Percentiles rank a stretch among this genome's conserved stretches.
Evolutionary conservation across 2,797 vertebrate genomes (phyloP).

Genomic region (Coregonus suidteri): DNA sequence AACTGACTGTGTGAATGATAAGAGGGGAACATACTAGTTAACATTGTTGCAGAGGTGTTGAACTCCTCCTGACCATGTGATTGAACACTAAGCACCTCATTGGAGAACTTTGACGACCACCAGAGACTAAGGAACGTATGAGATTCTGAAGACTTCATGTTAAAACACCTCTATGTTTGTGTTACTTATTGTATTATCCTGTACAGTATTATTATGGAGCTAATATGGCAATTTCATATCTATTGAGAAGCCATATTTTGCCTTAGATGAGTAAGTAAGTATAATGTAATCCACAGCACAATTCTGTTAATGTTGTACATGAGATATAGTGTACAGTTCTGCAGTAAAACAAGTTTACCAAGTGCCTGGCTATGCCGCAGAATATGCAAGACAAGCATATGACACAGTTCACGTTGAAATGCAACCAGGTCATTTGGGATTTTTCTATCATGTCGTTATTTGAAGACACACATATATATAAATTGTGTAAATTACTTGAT

Average conservation of each 20-base stretch:
- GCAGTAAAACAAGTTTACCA: constrained; percentile 56
- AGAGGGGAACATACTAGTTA: neutral
- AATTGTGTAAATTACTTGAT: constrained; percentile 49
- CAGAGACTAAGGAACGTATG: neutral
- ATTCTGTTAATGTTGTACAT: constrained; percentile 42
- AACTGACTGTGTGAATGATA: neutral
- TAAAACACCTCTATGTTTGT: constrained; percentile 20
- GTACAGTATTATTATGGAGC: constrained; percentile 56
- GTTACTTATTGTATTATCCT: constrained; percentile 37
- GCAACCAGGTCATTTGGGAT: constrained; percentile 36
- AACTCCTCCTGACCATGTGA: constrained; percentile 17
- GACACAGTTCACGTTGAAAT: constrained; percentile 25
- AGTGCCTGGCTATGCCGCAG: constrained; percentile 72
- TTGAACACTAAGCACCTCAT: neutral
- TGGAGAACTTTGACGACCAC: neutral
- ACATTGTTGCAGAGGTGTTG: constrained; percentile 1
- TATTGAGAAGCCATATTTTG: constrained; percentile 71
- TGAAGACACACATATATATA: constrained; percentile 36
- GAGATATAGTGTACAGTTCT: constrained; percentile 42
- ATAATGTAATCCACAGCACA: constrained; percentile 46
- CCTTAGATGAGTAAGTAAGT: constrained; percentile 56
- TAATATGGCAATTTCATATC: constrained; percentile 55
- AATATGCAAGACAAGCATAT: constrained; percentile 45
- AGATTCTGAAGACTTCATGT: too few species aligned
- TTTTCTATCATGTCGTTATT: constrained; percentile 29